Percentiles rank a stretch among this genome's conserved stretches.
Conservation (phyloP, 1,140 invertebrate species). For the Drosophila gunungcola region DNA sequence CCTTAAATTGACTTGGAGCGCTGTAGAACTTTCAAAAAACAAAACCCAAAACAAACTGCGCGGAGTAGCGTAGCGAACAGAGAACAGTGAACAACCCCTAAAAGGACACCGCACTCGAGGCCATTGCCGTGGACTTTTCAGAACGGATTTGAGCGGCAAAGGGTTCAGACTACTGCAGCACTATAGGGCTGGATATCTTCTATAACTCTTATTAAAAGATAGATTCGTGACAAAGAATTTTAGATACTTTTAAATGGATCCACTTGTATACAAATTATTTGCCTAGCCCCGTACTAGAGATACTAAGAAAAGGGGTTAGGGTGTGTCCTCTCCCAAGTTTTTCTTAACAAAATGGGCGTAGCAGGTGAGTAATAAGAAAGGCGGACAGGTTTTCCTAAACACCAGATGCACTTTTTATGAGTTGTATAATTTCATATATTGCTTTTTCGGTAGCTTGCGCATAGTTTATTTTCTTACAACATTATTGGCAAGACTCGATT, state of each 20-base stretch:
- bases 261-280: neutral
- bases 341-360: slow-evolving; percentile 55
- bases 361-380: slow-evolving; percentile 56
- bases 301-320: slow-evolving; percentile 6
- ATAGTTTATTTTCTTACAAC: neutral
- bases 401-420: neutral
- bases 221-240: neutral
- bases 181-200: no score
- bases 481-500: slow-evolving; percentile 4
- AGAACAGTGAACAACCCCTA: slow-evolving; percentile 55
- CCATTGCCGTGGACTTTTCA: slow-evolving; percentile 32
- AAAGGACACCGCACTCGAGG: slow-evolving; percentile 60
- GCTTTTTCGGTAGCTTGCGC: neutral
- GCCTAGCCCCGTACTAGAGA: neutral
- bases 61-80: slow-evolving; percentile 7
- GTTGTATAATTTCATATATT: neutral
- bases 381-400: neutral
- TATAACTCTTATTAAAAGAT: neutral
- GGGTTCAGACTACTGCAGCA: slow-evolving; percentile 42
- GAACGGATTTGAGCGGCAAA: slow-evolving; percentile 44
- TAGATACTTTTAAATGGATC: neutral
- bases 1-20: slow-evolving; percentile 29
- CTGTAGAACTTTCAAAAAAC: slow-evolving; percentile 39
- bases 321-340: slow-evolving; percentile 32
- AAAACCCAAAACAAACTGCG: slow-evolving; percentile 65